phyloP scores from a whole-genome alignment of 2,797 vertebrate species.

The Fratercula arctica region DNA sequence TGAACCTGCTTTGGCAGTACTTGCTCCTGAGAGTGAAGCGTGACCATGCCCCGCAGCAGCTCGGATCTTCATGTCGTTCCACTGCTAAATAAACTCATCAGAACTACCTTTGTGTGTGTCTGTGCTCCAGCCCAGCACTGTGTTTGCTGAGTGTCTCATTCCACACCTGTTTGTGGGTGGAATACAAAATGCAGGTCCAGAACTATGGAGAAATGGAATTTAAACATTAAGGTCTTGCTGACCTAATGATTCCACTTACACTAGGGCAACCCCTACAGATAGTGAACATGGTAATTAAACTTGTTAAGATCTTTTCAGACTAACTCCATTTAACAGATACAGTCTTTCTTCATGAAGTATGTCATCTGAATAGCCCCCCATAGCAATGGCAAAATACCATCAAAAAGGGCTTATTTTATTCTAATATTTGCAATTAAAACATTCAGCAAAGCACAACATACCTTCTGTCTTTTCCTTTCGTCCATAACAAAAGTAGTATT shows the following conservation, averaged over 20 bases:
- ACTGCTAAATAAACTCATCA: neutral
- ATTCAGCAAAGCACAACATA: neutral
- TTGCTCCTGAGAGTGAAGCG: neutral
- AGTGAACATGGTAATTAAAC: neutral
- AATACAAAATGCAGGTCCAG: neutral
- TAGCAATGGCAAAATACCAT: neutral
- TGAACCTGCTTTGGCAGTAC: conserved; percentile 11
- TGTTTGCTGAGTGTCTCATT: neutral
- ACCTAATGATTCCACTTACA: neutral
- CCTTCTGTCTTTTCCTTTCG: neutral
- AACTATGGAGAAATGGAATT: neutral
- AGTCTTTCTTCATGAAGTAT: neutral
- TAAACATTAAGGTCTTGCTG: neutral
- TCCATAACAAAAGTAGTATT: neutral
- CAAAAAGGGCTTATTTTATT: neutral
- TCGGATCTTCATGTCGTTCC: neutral
- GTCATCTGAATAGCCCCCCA: neutral
- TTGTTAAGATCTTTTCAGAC: neutral
- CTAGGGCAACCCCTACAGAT: neutral
- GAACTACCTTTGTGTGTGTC: neutral
- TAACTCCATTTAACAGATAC: neutral
- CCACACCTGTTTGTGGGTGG: accelerated
- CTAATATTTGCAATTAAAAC: neutral
- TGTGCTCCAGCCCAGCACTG: neutral
- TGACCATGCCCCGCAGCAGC: neutral